Conservation (phyloP, 2,888 invertebrate genomes). For the Netelia fuscicornis region DNA sequence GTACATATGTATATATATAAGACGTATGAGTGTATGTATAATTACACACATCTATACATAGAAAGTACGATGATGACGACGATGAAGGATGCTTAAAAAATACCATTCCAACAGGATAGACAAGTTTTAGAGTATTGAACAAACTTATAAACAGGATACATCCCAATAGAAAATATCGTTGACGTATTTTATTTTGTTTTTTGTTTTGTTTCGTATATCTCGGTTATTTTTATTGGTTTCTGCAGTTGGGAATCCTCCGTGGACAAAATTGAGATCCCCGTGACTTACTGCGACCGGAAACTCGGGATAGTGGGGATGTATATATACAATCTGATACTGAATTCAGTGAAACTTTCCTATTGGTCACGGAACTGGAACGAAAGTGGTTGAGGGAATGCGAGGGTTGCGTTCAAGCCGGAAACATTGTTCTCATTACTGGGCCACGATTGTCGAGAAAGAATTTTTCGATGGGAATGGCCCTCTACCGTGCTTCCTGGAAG, state of each 20-base stretch:
- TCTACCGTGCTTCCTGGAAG: no score
- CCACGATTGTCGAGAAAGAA: not conserved
- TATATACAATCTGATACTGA: not conserved
- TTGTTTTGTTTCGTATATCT: slow-evolving; percentile 12
- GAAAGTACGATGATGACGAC: slow-evolving; percentile 25
- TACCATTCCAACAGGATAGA: not conserved
- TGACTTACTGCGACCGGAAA: not conserved
- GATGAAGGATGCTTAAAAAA: slow-evolving; percentile 28
- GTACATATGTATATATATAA: slow-evolving; percentile 37
- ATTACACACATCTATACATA: slow-evolving; percentile 16
- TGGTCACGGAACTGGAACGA: slow-evolving; percentile 15
- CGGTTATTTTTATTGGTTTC: slow-evolving; percentile 21
- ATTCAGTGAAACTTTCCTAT: not conserved
- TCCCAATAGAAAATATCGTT: slow-evolving; percentile 12
- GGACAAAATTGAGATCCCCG: not conserved
- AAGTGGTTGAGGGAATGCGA: not conserved
- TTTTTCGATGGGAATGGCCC: not conserved
- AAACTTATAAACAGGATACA: slow-evolving; percentile 12
- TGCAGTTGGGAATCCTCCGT: not conserved
- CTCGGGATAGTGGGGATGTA: not conserved
- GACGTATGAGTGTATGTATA: slow-evolving; percentile 32
- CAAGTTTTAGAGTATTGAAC: slow-evolving; percentile 11
- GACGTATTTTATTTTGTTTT: not conserved
- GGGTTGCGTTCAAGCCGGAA: not conserved
- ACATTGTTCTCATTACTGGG: not conserved